Evolutionary conservation across 2,113 vertebrate genomes (phyloP).

Genomic region (Sander lucioperca): DNA sequence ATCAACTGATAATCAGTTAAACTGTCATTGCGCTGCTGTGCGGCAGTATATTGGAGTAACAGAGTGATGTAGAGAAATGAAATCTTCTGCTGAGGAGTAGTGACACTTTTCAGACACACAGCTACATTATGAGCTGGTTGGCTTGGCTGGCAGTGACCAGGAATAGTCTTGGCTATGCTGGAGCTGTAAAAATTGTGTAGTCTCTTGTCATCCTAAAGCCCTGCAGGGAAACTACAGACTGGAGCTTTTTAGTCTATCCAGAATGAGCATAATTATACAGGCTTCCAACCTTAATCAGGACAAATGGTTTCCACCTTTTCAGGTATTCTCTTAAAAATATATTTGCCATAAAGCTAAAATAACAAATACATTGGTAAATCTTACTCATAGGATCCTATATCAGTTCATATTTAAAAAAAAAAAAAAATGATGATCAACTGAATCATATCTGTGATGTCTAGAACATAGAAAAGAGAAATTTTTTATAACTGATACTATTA

Average conservation of each 20-base stretch:
- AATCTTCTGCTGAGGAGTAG: slow-evolving; percentile 21
- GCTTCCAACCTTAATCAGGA: not conserved
- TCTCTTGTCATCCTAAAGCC: slow-evolving; percentile 2
- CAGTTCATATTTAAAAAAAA: not conserved
- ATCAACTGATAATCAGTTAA: slow-evolving; percentile 55
- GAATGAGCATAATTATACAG: not conserved
- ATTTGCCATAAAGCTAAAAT: not conserved
- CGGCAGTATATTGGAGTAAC: slow-evolving; percentile 6
- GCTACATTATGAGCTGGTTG: slow-evolving; percentile 31
- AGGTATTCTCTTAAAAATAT: not conserved
- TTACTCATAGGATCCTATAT: not conserved
- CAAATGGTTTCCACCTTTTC: not conserved
- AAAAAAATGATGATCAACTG: not conserved
- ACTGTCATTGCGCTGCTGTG: slow-evolving; percentile 37
- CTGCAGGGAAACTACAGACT: slow-evolving; percentile 34
- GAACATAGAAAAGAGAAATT: not conserved
- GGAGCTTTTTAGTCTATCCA: not conserved
- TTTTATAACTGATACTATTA: not conserved
- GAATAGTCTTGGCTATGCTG: slow-evolving; percentile 11
- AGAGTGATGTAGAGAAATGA: slow-evolving; percentile 38
- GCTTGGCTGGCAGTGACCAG: not conserved
- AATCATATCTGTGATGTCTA: not conserved
- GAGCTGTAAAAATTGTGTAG: slow-evolving; percentile 19
- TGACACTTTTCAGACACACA: slow-evolving; percentile 38
- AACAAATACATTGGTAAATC: not conserved